Base-by-base conservation (phyloP, 1,140 invertebrate species). In the Penaeus japonicus region DNA sequence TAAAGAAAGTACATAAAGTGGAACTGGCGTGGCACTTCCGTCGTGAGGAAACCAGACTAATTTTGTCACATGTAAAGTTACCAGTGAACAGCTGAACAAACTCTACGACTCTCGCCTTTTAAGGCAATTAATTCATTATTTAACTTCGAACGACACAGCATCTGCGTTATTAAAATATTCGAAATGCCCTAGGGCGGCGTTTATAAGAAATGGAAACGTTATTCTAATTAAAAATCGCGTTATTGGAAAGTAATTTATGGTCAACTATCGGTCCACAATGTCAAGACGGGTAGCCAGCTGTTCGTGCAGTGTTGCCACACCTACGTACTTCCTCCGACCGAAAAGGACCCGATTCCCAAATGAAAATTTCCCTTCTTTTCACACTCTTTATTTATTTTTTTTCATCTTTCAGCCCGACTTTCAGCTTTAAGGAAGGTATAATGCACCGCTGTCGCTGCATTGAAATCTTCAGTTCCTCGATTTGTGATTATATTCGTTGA, bases 251-350 rank as follows among this genome's bases (percentile, higher is more conserved):
- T 86, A 79, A 86, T 86, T 86, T 86, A 86, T 80, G 77, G 75
- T 27, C 55, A 57, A 79, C 75, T 78, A 86, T 86, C 77, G 84
- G 65, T 75, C 77, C 75, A 86, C 84, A 86, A 78, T 82, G 85
- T 87, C 79, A 87, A 87, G 85, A 82, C 85, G 85, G 79, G 85
- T 82, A 87, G 85, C 85, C 85, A 87, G 85, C 85, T 87, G 85
- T 87, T 87, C 62, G 85, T 78, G 79, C 85, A 54, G 59, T 75
- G 85, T 70, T 87, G 85, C 85, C 85, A 87, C 59, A 54, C 82
- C 85, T 80, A 47, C 78, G 47, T 57, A 81, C 78, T 82, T 81
- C 78, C 85, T 75, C 77, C 24, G 57, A 10, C 32, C 7, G 7
- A 79, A 75, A 87, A 73, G 27, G 59, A 82, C 79, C 30, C 78